Percentiles rank a stretch among this genome's conserved stretches.
Evolutionary conservation across 2,113 vertebrate species (phyloP).

Genomic region (Xiphorhynchus elegans): DNA sequence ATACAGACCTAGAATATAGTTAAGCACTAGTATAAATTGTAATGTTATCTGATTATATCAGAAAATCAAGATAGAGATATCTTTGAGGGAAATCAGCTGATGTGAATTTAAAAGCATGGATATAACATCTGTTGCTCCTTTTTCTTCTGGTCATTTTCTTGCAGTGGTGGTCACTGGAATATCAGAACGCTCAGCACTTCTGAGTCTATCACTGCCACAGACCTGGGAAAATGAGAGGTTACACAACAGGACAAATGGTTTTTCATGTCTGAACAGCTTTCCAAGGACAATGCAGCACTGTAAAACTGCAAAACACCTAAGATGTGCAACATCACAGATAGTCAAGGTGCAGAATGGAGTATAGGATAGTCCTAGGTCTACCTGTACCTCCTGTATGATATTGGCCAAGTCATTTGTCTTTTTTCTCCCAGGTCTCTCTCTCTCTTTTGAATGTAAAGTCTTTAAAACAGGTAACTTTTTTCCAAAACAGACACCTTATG

Average conservation of each 20-base stretch:
- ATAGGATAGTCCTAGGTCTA: background rate
- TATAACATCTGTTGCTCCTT: background rate
- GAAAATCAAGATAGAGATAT: background rate
- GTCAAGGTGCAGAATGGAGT: background rate
- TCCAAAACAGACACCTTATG: background rate
- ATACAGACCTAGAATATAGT: background rate
- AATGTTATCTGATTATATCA: background rate
- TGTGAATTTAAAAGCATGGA: background rate
- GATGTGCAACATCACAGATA: background rate
- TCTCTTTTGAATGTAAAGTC: background rate
- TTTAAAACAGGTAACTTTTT: background rate
- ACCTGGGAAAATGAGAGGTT: background rate
- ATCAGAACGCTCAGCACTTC: background rate
- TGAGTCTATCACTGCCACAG: background rate
- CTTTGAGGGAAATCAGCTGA: background rate
- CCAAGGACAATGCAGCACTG: background rate
- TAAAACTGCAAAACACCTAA: background rate
- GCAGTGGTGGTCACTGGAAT: background rate
- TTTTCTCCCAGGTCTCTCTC: background rate
- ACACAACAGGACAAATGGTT: background rate
- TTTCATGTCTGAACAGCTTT: background rate
- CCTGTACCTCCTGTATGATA: background rate
- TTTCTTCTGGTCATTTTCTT: background rate
- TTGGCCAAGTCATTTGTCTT: background rate
- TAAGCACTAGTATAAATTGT: background rate